Base-by-base conservation (phyloP, 1,140 invertebrate genomes). In the Marisa cornuarietis region DNA sequence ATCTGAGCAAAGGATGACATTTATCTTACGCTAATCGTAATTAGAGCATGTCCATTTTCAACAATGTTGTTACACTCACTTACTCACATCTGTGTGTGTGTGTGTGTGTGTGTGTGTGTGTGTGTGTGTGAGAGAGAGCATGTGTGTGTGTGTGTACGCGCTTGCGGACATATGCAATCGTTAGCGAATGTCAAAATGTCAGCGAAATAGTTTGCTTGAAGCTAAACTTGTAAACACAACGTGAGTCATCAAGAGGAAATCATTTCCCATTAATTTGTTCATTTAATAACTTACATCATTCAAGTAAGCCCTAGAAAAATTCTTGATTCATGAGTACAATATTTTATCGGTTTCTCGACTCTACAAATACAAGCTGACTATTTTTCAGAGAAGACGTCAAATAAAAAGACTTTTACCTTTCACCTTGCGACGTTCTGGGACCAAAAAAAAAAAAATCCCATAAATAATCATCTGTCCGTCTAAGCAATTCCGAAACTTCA, bases 121-220 rank as follows among this genome's bases (percentile, higher is more conserved):
- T 71, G 69, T 42, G 69, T 71, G 69, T 42, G 69, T 71, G 69
- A n/a, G n/a, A n/a, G n/a, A n/a, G n/a, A n/a, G n/a, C n/a, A n/a
- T 31, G 66, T 31, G 69, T 71, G 69, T 51, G 69, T 71, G 69
- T 42, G 69, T 71, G 69, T 42, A n/a, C n/a, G n/a, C n/a, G n/a
- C n/a, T n/a, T n/a, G 69, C 42, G 69, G 9, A 14, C 14, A 51
- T 42, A 14, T 51, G 14, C 22, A 51, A 49, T 31, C 22, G 69
- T 71, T 14, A 18, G 69, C 52, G 69, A 18, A 51, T 71, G 69
- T 42, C 31, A 49, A 51, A 18, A 10, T 71, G 69, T 42, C 14
- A 49, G 69, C 3, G 69, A 49, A 51, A 2, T 31, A 49, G 13
- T 26, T 14, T 42, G 13, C 42, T n/a, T 26, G 24, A 16, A 16